A percentile compares a stretch with the other conserved stretches of the same genome.
Evolutionary conservation across 2,888 invertebrate species (phyloP).

Genomic region (Caenorhabditis virilis): DNA sequence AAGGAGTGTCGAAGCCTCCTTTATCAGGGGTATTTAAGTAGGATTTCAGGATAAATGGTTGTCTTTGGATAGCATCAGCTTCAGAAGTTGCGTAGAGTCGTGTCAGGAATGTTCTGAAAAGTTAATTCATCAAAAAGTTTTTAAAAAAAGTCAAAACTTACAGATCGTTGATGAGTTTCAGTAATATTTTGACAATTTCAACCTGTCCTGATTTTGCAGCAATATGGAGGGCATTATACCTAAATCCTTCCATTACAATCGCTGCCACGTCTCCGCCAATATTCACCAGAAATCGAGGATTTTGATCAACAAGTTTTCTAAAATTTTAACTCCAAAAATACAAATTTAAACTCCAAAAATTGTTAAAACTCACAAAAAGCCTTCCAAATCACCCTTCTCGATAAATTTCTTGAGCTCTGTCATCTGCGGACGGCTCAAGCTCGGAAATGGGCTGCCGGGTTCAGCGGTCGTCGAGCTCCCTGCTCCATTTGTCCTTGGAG

Average conservation of each 20-base stretch:
- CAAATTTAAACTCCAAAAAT: not conserved
- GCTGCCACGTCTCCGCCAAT: constrained; percentile 47
- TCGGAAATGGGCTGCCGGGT: constrained; percentile 37
- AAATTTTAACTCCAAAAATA: constrained; percentile 4
- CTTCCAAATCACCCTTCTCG: constrained; percentile 36
- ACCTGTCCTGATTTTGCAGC: constrained; percentile 40
- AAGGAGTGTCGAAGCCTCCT: constrained; percentile 44
- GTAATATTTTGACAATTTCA: constrained; percentile 15
- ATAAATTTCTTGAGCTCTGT: constrained; percentile 43
- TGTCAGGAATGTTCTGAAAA: constrained; percentile 10
- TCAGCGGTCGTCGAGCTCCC: not conserved
- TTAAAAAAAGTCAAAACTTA: not conserved
- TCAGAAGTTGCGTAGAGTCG: constrained; percentile 19
- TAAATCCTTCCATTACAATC: constrained; percentile 51
- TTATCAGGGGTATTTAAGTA: constrained; percentile 52
- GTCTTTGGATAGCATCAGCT: constrained; percentile 31
- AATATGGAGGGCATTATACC: constrained; percentile 51
- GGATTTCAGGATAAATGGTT: constrained; percentile 37
- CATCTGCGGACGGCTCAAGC: constrained; percentile 37
- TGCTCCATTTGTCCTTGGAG: constrained; percentile 4
- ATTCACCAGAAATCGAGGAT: constrained; percentile 51
- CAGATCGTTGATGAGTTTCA: constrained; percentile 9
- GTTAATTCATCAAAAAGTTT: not conserved
- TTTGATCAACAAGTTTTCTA: constrained; percentile 26
- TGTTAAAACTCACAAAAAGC: constrained; percentile 20